Evolutionary conservation across 2,888 invertebrate species (phyloP), one percentile per base, ranked within the genome.

Genomic region (Bimastos eiseni): DNA sequence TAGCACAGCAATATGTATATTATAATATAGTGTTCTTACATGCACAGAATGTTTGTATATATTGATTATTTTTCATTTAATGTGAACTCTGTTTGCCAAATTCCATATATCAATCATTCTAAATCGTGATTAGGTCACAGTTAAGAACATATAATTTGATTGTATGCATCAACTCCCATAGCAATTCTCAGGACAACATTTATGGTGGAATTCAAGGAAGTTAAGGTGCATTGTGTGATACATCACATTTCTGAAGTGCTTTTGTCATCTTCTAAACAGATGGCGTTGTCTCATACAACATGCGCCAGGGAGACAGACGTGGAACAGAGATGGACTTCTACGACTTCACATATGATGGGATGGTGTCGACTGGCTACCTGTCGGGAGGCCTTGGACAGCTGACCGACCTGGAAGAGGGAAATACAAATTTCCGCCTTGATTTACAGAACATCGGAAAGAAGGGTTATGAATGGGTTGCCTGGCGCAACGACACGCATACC

Each of bases 291-390:
- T 97, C 97, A 92, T 98, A 98, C 95, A 96, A 97, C 89, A 97
- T 98, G 97, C 97, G 97, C 33, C 97, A 97, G 95, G 98, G 98
- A 33, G 97, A 97, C 95, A 97, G 97, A 94, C 96, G 97, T 38
- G 97, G 97, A 92, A 96, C 97, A 93, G 97, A 97, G 89, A 96
- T 97, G 95, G 97, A 98, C 94, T 96, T 98, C 93, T 97, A 97
- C 92, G 98, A 98, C 95, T 96, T 96, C 92, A 97, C 97, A 41
- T 98, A 98, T 95, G 98, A 98, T 95, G 98, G 98, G 1, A 49
- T 37, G 37, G 36, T 90, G 24, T 84, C 34, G 83, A 38, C 70
- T 34, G 86, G 93, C 94, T 36, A 93, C 93, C 49, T 98, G 49
- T 96, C 96, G 83, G 96, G 97, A 30, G 98, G 98, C 0, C 95